Base-by-base conservation (phyloP, 1,140 invertebrate genomes). In the Drosophila simulans region DNA sequence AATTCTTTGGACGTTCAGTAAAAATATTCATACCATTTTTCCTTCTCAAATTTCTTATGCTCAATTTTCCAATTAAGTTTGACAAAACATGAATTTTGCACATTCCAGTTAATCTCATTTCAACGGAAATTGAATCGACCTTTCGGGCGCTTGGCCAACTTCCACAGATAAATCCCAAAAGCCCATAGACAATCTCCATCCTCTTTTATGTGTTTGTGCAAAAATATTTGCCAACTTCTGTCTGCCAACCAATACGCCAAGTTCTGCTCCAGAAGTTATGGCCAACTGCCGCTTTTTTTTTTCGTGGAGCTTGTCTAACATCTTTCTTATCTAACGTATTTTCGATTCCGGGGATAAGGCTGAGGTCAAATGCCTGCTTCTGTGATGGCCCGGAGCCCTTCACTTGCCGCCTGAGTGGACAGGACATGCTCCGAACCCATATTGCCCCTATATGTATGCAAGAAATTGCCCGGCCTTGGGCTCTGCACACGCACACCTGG, bases 151-250 rank as follows among this genome's bases (percentile, higher is more conserved):
- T 20, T 17, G 39, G 31, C 17, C 20, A 48, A 57, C 34, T 48
- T 65, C 34, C 22, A 39, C 40, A 75, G 13, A 75, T 75, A 66
- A 75, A 56, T 75, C 60, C 60, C 40, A 13, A 71, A 40, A 20
- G 48, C 31, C 49, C 59, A 55, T 52, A 72, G 65, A 74, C 63
- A 64, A 59, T 58, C 22, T 54, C 43, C 40, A 40, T 27, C 52
- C 12, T 43, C 27, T 25, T 65, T 22, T 59, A 34, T 52, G 49
- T 79, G 62, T 73, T 63, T 49, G 34, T 34, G 39, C 7, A 25
- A 43, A 70, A 80, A 68, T 72, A 76, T 84, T 84, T 76, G 66
- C 77, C 62, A 84, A 80, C 48, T 76, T 70, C 42, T 79, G 60
- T 45, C 53, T 66, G 57, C 64, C 52, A 42, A 53, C 77, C 72